A percentile compares a stretch with the other conserved stretches of the same genome.
Evolutionary conservation across 2,888 invertebrate genomes (phyloP).

Genomic region (Cosmopolites sordidus): DNA sequence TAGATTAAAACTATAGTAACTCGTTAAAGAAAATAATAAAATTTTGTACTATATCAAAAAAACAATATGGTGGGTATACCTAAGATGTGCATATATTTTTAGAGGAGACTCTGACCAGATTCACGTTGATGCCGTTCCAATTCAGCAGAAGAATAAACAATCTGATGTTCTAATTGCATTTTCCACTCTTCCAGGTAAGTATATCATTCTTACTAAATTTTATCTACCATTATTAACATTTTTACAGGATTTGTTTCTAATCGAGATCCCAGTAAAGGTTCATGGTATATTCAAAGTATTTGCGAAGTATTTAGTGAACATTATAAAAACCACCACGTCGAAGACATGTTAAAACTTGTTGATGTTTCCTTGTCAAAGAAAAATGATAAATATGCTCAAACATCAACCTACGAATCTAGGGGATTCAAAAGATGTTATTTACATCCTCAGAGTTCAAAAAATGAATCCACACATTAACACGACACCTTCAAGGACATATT

Average conservation of each 20-base stretch:
- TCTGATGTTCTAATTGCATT: slow-evolving; percentile 63
- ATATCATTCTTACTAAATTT: slow-evolving; percentile 1
- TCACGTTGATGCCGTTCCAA: slow-evolving; percentile 31
- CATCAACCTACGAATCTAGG: slow-evolving; percentile 58
- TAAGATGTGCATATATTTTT: slow-evolving; percentile 29
- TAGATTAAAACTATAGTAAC: too few relatives aligned
- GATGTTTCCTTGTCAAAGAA: slow-evolving; percentile 49
- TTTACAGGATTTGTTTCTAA: slow-evolving; percentile 56
- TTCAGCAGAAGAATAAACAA: slow-evolving; percentile 36
- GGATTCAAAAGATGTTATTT: slow-evolving; percentile 53
- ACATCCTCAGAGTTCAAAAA: too few relatives aligned
- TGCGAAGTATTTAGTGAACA: slow-evolving; percentile 62
- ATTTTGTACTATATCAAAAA: too few relatives aligned
- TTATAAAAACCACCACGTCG: slow-evolving; percentile 61
- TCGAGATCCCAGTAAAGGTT: slow-evolving; percentile 57
- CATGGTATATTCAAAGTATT: slow-evolving; percentile 68
- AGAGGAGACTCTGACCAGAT: slow-evolving; percentile 36
- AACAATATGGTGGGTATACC: too few relatives aligned
- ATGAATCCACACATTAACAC: too few relatives aligned
- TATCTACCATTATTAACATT: slow-evolving; percentile 6
- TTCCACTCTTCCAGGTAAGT: slow-evolving; percentile 58
- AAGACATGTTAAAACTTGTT: slow-evolving; percentile 62
- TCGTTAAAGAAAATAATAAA: too few relatives aligned
- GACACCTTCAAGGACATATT: too few relatives aligned
- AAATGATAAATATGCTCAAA: slow-evolving; percentile 50